These are phyloP conservation scores for Aporrectodea caliginosa DNA, from an alignment of 1,140 invertebrate genomes.

Conservation along the genomic window DNA sequence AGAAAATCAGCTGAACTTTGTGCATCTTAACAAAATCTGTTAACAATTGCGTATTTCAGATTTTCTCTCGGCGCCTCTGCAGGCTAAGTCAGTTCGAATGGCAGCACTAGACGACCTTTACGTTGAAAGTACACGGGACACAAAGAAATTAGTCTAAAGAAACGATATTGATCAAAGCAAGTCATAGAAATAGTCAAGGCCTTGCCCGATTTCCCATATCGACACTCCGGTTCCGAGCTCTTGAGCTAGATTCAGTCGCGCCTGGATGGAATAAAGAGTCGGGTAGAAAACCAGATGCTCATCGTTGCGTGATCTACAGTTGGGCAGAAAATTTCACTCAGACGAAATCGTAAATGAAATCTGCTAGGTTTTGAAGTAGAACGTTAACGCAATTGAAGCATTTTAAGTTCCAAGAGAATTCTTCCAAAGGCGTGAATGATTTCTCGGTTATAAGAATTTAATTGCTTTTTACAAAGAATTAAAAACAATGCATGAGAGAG, in stretches of 20 bases:
- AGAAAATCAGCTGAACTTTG: too few species aligned
- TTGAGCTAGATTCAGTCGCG: conserved; percentile 72
- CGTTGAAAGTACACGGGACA: too few species aligned
- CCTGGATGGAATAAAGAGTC: conserved; percentile 76
- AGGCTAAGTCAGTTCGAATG: too few species aligned
- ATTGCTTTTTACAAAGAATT: too few species aligned
- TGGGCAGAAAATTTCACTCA: conserved; percentile 36
- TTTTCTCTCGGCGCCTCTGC: too few species aligned
- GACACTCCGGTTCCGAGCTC: conserved; percentile 78
- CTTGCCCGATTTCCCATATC: conserved; percentile 94
- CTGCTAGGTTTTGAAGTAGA: neutral
- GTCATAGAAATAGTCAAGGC: conserved; percentile 91
- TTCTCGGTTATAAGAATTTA: too few species aligned
- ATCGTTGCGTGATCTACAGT: conserved; percentile 63
- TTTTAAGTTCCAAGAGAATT: neutral
- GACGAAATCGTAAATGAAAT: neutral
- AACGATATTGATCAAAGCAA: conserved; percentile 68
- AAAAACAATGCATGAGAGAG: too few species aligned
- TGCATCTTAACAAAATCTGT: too few species aligned
- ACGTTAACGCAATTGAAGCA: neutral
- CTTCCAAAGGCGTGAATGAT: too few species aligned
- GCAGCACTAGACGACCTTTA: too few species aligned
- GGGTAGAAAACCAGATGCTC: conserved; percentile 81
- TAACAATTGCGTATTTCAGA: too few species aligned
- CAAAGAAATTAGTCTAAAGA: too few species aligned